These are phyloP conservation scores for Athrips mouffetella DNA, from an alignment of 2,888 invertebrate species.

Conservation along the genomic window DNA sequence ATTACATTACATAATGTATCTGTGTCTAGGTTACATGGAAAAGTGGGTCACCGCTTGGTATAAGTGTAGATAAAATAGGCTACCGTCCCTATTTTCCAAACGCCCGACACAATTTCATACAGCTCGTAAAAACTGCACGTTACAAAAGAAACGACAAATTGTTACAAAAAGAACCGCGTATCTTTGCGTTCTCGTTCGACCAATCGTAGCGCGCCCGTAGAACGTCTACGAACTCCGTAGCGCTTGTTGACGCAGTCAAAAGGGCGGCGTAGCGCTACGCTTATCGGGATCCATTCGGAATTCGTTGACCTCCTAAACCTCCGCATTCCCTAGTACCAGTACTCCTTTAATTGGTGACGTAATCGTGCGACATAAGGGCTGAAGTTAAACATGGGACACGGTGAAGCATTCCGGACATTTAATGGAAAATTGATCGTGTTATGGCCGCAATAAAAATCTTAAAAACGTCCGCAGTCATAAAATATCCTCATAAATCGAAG, in stretches of 20 bases:
- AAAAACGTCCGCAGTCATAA: slow-evolving; percentile 42
- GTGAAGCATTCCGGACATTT: slow-evolving; percentile 18
- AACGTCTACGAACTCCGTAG: slow-evolving; percentile 66
- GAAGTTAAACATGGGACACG: slow-evolving; percentile 8
- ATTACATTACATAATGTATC: slow-evolving; percentile 10
- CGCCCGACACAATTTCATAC: slow-evolving; percentile 2
- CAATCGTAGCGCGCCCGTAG: slow-evolving; percentile 60
- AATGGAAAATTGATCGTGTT: slow-evolving; percentile 24
- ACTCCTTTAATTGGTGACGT: slow-evolving; percentile 10
- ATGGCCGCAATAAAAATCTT: slow-evolving; percentile 40
- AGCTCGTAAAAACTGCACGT: slow-evolving; percentile 12
- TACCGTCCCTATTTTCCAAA: slow-evolving; percentile 4
- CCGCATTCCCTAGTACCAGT: slow-evolving; percentile 35
- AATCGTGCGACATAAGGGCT: slow-evolving; percentile 11
- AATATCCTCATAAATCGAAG: slow-evolving; percentile 25
- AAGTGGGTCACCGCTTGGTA: not conserved
- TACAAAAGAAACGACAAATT: slow-evolving; percentile 44
- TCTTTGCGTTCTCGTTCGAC: slow-evolving; percentile 31
- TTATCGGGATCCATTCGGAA: slow-evolving; percentile 43
- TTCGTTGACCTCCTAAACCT: slow-evolving; percentile 55
- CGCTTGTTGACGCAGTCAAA: slow-evolving; percentile 58
- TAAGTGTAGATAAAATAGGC: not conserved
- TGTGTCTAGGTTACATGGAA: not conserved
- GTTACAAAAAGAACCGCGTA: slow-evolving; percentile 31
- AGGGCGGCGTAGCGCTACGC: slow-evolving; percentile 59